Evolutionary conservation across 2,797 vertebrate genomes (phyloP).

Genomic region (Hydrophis major): DNA sequence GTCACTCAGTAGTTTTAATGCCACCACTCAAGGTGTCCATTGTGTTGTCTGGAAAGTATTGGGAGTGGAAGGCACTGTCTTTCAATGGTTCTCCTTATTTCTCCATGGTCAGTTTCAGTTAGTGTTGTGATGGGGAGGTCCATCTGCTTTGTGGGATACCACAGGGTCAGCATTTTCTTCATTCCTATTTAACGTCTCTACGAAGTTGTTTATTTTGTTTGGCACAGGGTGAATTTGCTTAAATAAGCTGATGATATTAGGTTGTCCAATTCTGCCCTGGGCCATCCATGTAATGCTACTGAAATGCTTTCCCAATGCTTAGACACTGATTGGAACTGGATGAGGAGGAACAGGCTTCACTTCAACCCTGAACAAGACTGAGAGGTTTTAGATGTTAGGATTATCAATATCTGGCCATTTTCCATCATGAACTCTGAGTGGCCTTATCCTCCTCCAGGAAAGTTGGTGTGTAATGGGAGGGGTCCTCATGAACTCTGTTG

Average conservation of each 20-base stretch:
- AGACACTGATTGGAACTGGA: not conserved
- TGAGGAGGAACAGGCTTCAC: not conserved
- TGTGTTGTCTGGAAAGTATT: not conserved
- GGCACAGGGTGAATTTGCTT: not conserved
- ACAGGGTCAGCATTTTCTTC: not conserved
- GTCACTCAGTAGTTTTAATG: not conserved
- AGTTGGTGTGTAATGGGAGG: not conserved
- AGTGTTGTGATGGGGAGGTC: not conserved
- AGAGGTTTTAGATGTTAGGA: not conserved
- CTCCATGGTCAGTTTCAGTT: not conserved
- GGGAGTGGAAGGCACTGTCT: not conserved
- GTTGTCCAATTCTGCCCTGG: not conserved
- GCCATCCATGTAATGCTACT: not conserved
- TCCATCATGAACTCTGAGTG: not conserved
- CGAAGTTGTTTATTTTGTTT: not conserved
- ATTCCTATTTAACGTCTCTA: not conserved
- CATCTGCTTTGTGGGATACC: not conserved
- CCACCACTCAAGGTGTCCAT: not conserved
- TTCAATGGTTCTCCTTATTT: not conserved
- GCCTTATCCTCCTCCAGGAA: not conserved
- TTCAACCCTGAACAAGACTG: not conserved
- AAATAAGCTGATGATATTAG: not conserved
- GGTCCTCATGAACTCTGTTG: not conserved
- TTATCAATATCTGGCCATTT: not conserved
- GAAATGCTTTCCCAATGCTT: not conserved